A percentile compares a stretch with the other conserved stretches of the same genome.
These are phyloP conservation scores for Palythoa grandis DNA, from an alignment of 92 coral and sea anemone genomes.

Conservation along the genomic window DNA sequence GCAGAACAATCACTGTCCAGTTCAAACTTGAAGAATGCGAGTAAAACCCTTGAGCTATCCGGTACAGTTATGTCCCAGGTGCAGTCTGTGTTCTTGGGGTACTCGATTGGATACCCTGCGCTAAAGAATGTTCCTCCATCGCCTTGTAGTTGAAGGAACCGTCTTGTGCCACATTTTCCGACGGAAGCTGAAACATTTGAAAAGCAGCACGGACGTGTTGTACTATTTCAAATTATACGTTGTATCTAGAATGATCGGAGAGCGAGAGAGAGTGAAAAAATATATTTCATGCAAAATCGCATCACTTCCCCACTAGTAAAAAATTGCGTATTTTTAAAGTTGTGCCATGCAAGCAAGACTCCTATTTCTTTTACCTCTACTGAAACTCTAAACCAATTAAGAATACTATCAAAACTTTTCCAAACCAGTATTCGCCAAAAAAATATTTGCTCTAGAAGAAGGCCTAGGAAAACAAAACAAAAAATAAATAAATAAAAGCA, in stretches of 20 bases:
- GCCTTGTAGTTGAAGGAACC: slow-evolving; percentile 3
- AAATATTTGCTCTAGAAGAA: no score
- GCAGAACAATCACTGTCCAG: slow-evolving; percentile 3
- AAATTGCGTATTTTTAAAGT: no score
- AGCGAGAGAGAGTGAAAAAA: no score
- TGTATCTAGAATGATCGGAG: not conserved
- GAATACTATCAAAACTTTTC: no score
- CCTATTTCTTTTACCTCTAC: no score
- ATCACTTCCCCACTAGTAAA: no score
- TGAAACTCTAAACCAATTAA: no score
- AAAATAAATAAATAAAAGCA: no score
- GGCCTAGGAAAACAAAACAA: no score
- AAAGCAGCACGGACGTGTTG: not conserved
- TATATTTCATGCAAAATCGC: no score
- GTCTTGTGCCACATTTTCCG: not conserved
- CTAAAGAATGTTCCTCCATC: slow-evolving; percentile 32
- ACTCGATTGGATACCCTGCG: slow-evolving; percentile 18
- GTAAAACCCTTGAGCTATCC: slow-evolving; percentile 2
- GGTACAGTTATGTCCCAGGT: slow-evolving; percentile 21
- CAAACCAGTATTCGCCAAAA: no score
- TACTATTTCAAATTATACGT: not conserved
- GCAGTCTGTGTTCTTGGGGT: slow-evolving; percentile 24
- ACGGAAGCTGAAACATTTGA: slow-evolving; percentile 2
- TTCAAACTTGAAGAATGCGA: slow-evolving; percentile 22
- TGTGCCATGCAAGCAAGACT: no score